Evolutionary conservation across 2,113 vertebrate genomes (phyloP).

Genomic region (Gorilla gorilla): DNA sequence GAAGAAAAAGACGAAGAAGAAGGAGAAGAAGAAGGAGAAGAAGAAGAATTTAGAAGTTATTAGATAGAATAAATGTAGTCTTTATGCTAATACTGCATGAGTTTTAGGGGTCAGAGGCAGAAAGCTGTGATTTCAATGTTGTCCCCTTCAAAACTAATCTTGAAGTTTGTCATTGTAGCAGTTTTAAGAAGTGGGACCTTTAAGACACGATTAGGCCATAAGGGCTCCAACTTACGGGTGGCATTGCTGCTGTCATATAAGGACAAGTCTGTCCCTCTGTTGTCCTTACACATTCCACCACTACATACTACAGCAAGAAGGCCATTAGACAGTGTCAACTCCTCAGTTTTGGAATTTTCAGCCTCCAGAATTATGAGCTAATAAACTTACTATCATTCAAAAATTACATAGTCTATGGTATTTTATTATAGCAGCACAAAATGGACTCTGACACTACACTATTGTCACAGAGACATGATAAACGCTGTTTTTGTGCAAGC

Average conservation of each 20-base stretch:
- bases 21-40: too few relatives aligned
- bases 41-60: background rate
- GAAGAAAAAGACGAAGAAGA: too few relatives aligned
- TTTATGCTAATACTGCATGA: background rate
- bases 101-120: background rate
- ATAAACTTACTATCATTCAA: background rate
- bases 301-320: background rate
- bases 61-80: background rate
- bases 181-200: background rate
- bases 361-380: background rate
- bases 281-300: background rate
- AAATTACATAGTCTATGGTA: background rate
- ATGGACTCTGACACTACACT: background rate
- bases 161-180: background rate
- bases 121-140: background rate
- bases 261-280: background rate
- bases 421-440: background rate
- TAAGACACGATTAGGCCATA: background rate
- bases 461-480: background rate
- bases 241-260: background rate
- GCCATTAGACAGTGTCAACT: background rate
- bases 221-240: fast-evolving
- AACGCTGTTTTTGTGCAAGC: background rate
- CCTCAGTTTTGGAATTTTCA: background rate
- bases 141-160: background rate